These are phyloP conservation scores for Nematopogon swammerdamellus DNA, from an alignment of 2,888 invertebrate genomes.

Conservation along the genomic window DNA sequence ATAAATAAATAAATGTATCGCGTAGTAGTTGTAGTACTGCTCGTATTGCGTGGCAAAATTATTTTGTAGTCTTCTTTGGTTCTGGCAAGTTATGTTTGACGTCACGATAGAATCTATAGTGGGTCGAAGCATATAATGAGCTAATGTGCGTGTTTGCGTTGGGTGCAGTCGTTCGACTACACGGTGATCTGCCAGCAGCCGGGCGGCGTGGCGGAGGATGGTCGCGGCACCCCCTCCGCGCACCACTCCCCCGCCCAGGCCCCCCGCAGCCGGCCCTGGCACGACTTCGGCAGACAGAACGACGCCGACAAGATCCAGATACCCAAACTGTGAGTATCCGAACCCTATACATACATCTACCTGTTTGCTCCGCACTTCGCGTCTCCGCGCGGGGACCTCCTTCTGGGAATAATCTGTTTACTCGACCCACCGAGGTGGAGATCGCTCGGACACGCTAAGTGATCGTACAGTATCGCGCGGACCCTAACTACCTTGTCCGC, in stretches of 20 bases:
- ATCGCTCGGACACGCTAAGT: neutral
- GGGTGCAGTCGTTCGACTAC: slow-evolving; percentile 85
- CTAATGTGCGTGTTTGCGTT: no score
- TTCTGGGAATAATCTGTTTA: neutral
- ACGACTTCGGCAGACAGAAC: slow-evolving; percentile 90
- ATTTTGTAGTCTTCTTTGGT: no score
- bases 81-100: no score
- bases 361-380: neutral
- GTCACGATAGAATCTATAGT: no score
- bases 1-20: no score
- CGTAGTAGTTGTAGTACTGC: no score
- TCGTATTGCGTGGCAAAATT: no score
- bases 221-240: slow-evolving; percentile 59
- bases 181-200: slow-evolving; percentile 81
- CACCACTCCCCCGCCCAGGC: slow-evolving; percentile 59
- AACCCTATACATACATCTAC: neutral
- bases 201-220: slow-evolving; percentile 50
- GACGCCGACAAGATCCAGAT: slow-evolving; percentile 97
- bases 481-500: no score
- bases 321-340: slow-evolving; percentile 87
- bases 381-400: neutral
- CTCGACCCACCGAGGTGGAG: neutral
- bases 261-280: slow-evolving; percentile 84
- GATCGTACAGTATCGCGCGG: neutral
- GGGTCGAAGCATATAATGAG: no score